Percentiles rank a stretch among this genome's conserved stretches.
Conservation (phyloP, 1,140 invertebrate genomes). For the Antheraea mylitta region DNA sequence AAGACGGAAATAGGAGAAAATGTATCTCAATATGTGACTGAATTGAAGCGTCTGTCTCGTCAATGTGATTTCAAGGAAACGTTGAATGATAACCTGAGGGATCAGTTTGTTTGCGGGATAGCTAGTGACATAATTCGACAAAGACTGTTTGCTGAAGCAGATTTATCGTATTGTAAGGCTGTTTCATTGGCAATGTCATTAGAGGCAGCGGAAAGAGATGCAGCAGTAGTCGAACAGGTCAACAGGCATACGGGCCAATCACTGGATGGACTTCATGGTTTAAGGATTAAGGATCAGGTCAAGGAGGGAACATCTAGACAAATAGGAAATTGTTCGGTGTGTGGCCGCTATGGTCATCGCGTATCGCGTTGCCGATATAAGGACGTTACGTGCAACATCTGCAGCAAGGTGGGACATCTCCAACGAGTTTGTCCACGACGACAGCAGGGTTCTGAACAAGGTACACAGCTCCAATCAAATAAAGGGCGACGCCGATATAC, state of each 20-base stretch:
- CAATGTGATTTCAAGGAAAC: slow-evolving; percentile 18
- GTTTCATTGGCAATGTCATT: slow-evolving; percentile 4
- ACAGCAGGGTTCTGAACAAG: not conserved
- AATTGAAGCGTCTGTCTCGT: slow-evolving; percentile 22
- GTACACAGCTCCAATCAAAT: not conserved
- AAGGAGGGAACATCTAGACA: not conserved
- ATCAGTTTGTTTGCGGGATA: slow-evolving; percentile 35
- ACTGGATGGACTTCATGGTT: not conserved
- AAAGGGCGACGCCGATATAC: not conserved
- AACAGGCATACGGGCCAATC: not conserved
- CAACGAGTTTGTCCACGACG: not conserved
- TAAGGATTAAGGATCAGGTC: too few relatives aligned
- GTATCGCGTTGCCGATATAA: not conserved
- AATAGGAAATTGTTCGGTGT: not conserved
- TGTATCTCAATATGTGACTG: slow-evolving; percentile 18
- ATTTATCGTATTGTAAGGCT: slow-evolving; percentile 21
- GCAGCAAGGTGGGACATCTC: not conserved
- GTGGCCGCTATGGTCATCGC: not conserved
- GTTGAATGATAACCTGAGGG: slow-evolving; percentile 27
- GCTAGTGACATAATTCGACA: slow-evolving; percentile 27
- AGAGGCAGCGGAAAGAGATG: slow-evolving; percentile 30
- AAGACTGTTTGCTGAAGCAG: slow-evolving; percentile 28
- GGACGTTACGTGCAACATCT: not conserved
- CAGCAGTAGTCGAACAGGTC: slow-evolving; percentile 20
- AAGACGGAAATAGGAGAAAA: slow-evolving; percentile 11